phyloP scores from a whole-genome alignment of 2,888 invertebrate species.

The Agriopis leucophaearia region DNA sequence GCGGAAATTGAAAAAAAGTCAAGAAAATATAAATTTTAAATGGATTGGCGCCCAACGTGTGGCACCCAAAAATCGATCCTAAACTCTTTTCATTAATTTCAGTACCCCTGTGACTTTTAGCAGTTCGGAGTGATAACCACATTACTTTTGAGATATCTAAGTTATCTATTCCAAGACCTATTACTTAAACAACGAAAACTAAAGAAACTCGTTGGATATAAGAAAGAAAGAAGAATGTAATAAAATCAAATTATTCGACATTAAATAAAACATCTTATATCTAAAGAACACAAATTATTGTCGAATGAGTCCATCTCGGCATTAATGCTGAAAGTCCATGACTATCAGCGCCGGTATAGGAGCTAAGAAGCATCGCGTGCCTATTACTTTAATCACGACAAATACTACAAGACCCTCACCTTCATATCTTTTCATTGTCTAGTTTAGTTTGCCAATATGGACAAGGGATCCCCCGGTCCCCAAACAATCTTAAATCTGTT shows the following conservation, averaged over 20 bases:
- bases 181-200: background rate
- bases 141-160: constrained; percentile 16
- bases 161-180: background rate
- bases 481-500: constrained; percentile 34
- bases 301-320: no score
- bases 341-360: background rate
- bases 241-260: no score
- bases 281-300: no score
- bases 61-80: background rate
- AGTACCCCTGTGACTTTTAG: constrained; percentile 6
- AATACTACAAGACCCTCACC: background rate
- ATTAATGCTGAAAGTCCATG: no score
- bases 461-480: constrained; percentile 14
- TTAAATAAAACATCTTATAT: no score
- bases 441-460: background rate
- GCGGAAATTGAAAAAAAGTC: no score
- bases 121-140: background rate
- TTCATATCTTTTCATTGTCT: background rate
- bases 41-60: constrained; percentile 2
- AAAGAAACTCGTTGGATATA: no score
- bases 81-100: background rate
- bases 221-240: no score
- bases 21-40: no score
- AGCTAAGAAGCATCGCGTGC: background rate
- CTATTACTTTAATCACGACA: background rate